Evolutionary conservation across 2,113 vertebrate species (phyloP), one percentile per base, ranked within the genome.

Genomic region (Sapajus apella): DNA sequence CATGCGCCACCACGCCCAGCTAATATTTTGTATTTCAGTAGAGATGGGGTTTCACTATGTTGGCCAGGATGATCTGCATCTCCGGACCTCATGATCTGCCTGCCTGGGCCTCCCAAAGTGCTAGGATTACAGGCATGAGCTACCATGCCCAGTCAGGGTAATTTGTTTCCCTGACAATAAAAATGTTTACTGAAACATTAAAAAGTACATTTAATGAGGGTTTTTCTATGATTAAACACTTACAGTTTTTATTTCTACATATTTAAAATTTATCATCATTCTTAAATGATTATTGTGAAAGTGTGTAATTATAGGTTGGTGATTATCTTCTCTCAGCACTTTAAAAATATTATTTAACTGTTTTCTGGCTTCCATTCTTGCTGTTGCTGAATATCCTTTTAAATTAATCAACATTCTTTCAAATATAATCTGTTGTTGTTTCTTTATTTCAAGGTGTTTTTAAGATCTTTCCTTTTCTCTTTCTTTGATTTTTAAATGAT

Each of bases 191-290:
- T 40, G 9, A 88, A 56, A 37, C 25, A 68, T 37, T 79, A 43
- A n/a, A 72, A 72, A 16, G 43, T 23, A 25, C 1, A 88, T 52
- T 89, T 86, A 75, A 2, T 56, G 23, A 55, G 27, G 13, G 0
- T 12, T 70, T 76, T 73, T 93, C 30, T 58, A 43, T 73, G 14
- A 27, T 8, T 87, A 76, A 58, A 16, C 3, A 47, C 40, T n/a
- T 61, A 50, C 0, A 66, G n/a, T 32, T 81, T 52, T 88, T 83
- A 10, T 43, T 43, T 52, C 23, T 73, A 92, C 55, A 92, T 40
- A 66, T 56, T 75, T 40, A 88, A 86, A 87, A 82, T 75, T 92
- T 17, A 37, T 76, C 23, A 68, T 76, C 12, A 45, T 56, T 87
- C 30, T 81, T 43, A 73, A 75, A 16, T 56, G 5, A 81, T 75